Percentiles rank a stretch among this genome's conserved stretches.
Evolutionary conservation across 2,888 invertebrate genomes (phyloP).

Genomic region (Rotaria magnacalcarata): DNA sequence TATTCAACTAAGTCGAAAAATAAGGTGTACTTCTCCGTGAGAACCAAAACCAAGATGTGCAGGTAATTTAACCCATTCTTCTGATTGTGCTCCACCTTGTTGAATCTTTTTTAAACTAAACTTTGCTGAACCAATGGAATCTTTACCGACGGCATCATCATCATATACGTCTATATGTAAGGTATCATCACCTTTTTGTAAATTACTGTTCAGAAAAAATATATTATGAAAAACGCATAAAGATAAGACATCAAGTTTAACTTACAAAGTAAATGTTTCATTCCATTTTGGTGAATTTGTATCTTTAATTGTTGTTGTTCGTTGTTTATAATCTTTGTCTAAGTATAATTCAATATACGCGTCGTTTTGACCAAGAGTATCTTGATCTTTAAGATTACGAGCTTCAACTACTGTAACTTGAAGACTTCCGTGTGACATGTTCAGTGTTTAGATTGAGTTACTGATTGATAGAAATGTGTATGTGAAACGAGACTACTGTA

Average conservation of each 20-base stretch:
- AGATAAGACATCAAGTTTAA: no score
- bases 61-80: constrained; percentile 21
- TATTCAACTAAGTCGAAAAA: neutral
- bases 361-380: constrained; percentile 19
- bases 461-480: neutral
- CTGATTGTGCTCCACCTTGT: neutral
- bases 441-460: neutral
- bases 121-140: constrained; percentile 13
- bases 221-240: no score
- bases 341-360: constrained; percentile 17
- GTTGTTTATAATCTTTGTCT: constrained; percentile 33
- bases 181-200: neutral
- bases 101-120: neutral
- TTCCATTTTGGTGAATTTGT: constrained; percentile 27
- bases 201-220: neutral
- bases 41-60: constrained; percentile 21
- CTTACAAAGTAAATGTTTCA: constrained; percentile 29
- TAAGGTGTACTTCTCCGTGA: constrained; percentile 3
- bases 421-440: neutral
- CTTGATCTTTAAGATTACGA: constrained; percentile 5
- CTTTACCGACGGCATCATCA: constrained; percentile 15
- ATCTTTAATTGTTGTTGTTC: constrained; percentile 23
- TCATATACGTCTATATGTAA: neutral
- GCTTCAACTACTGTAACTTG: neutral
- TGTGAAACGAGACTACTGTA: neutral